Percentiles rank a stretch among this genome's conserved stretches.
phyloP scores from a whole-genome alignment of 35 echinoderm and acorn worm genomes.

The Ophiothrix spiculata region DNA sequence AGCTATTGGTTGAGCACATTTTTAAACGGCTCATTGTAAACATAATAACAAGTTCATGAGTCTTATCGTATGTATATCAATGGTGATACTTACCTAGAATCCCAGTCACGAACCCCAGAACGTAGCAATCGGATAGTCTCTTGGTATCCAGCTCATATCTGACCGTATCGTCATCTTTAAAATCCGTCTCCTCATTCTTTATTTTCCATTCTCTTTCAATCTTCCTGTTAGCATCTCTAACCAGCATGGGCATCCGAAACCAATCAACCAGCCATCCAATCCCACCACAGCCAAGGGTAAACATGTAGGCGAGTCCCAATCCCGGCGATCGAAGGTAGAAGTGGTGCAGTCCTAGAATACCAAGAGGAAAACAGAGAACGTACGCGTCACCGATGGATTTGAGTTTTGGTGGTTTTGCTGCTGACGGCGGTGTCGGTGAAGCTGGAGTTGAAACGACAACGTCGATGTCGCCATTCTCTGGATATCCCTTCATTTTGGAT shows the following conservation, averaged over 20 bases:
- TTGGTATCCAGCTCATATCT: constrained; percentile 10
- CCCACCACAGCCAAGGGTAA: constrained; percentile 46
- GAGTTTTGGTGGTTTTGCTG: not conserved
- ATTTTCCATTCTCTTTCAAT: constrained; percentile 16
- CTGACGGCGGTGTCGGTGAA: not conserved
- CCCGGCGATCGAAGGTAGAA: constrained; percentile 58
- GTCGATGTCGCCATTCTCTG: no score
- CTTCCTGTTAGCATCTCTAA: constrained; percentile 29
- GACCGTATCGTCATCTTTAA: not conserved
- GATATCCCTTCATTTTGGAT: no score
- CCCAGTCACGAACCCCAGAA: constrained; percentile 4
- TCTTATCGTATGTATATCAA: no score
- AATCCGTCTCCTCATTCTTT: constrained; percentile 11
- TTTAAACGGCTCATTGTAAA: no score
- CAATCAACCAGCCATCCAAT: constrained; percentile 49
- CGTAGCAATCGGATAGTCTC: constrained; percentile 22
- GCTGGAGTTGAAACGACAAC: not conserved
- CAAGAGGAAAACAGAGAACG: constrained; percentile 24
- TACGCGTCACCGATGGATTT: constrained; percentile 47
- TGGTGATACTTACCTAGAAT: constrained; percentile 22
- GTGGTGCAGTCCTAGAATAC: constrained; percentile 58
- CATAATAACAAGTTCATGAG: no score
- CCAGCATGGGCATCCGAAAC: constrained; percentile 47
- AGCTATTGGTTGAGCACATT: no score
- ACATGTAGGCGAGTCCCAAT: constrained; percentile 56